Evolutionary conservation across 2,888 invertebrate species (phyloP).

Genomic region (Geotrupes spiniger): DNA sequence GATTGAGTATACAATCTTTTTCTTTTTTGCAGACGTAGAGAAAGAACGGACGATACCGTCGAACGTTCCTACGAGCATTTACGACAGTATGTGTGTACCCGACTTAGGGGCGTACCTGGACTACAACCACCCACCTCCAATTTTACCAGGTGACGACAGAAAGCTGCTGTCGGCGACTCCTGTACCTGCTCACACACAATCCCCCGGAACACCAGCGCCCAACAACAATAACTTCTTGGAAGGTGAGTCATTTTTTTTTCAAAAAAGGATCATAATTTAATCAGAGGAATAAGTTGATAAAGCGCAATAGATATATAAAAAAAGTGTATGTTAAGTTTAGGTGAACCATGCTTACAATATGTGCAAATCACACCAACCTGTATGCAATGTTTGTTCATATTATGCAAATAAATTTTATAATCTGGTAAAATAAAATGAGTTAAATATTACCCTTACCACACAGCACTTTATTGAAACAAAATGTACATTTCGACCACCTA

Average conservation of each 20-base stretch:
- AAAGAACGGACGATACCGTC: conserved; percentile 71
- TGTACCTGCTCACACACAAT: conserved; percentile 52
- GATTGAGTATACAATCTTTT: no score
- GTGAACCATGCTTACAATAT: no score
- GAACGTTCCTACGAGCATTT: conserved; percentile 64
- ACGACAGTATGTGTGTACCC: conserved; percentile 78
- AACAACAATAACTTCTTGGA: conserved; percentile 53
- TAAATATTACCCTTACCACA: no score
- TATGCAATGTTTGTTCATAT: no score
- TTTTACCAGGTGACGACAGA: conserved; percentile 48
- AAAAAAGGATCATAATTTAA: not conserved
- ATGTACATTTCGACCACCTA: no score
- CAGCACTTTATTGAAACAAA: no score
- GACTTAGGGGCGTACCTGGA: conserved; percentile 70
- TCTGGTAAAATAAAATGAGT: no score
- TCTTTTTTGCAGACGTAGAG: conserved; percentile 81
- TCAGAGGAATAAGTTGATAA: no score
- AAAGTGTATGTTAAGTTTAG: no score
- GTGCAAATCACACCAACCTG: no score
- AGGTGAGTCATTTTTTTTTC: conserved; percentile 51
- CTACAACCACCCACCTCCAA: conserved; percentile 47
- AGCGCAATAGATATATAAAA: no score
- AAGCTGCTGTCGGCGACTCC: conserved; percentile 44
- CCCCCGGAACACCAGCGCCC: conserved; percentile 37
- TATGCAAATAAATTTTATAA: no score